These are phyloP conservation scores for Heliothis virescens DNA, from an alignment of 1,140 invertebrate species.

Conservation along the genomic window DNA sequence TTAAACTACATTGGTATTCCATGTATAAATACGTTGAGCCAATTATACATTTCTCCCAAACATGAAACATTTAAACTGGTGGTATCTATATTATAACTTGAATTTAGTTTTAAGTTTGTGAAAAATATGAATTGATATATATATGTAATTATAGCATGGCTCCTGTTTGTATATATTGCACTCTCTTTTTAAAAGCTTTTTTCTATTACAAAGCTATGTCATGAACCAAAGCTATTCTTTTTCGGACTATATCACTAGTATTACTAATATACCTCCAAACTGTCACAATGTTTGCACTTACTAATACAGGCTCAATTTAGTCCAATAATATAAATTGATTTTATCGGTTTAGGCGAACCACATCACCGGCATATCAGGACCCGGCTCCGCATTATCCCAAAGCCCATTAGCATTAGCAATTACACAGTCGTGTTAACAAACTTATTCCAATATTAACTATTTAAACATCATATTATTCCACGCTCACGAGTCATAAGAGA, in stretches of 20 bases:
- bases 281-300: conserved; percentile 25
- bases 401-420: conserved; percentile 38
- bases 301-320: conserved; percentile 39
- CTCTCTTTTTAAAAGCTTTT: too few relatives aligned
- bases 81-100: too few relatives aligned
- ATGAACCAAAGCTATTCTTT: neutral
- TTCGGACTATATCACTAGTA: neutral
- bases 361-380: conserved; percentile 32
- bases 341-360: conserved; percentile 19
- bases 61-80: too few relatives aligned
- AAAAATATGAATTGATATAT: too few relatives aligned
- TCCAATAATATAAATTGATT: conserved; percentile 37
- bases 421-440: conserved; percentile 16
- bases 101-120: too few relatives aligned
- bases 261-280: neutral
- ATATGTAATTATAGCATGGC: too few relatives aligned
- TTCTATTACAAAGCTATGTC: too few relatives aligned
- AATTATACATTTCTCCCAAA: too few relatives aligned
- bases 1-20: too few relatives aligned
- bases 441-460: neutral
- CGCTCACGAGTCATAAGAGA: neutral
- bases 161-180: too few relatives aligned
- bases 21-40: too few relatives aligned
- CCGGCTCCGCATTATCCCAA: conserved; percentile 23
- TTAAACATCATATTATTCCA: neutral